Evolutionary conservation across 1,140 invertebrate species (phyloP).

Genomic region (Saccostrea cuccullata): DNA sequence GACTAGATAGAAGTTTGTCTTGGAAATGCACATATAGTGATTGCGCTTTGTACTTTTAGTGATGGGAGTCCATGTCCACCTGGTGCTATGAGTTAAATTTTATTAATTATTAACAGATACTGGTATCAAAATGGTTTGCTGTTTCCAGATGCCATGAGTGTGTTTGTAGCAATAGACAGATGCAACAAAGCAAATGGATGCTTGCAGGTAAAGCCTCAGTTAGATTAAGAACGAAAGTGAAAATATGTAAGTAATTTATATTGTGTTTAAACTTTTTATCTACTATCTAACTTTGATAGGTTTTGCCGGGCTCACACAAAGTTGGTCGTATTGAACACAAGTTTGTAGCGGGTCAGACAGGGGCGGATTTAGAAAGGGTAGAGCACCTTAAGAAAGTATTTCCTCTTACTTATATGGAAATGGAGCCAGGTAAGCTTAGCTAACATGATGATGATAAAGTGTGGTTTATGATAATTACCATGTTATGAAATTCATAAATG

Average conservation of each 20-base stretch:
- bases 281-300: slow-evolving; percentile 39
- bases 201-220: slow-evolving; percentile 44
- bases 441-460: neutral
- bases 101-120: slow-evolving; percentile 15
- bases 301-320: slow-evolving; percentile 66
- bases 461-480: neutral
- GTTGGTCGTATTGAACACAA: slow-evolving; percentile 70
- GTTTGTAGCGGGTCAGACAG: slow-evolving; percentile 67
- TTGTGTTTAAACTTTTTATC: too few relatives aligned
- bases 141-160: slow-evolving; percentile 57
- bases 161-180: slow-evolving; percentile 56
- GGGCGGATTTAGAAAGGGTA: slow-evolving; percentile 66
- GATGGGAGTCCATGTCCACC: too few relatives aligned
- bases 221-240: too few relatives aligned
- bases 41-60: too few relatives aligned
- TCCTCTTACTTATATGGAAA: slow-evolving; percentile 58
- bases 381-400: slow-evolving; percentile 60
- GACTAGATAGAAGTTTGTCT: too few relatives aligned
- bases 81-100: too few relatives aligned
- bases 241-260: too few relatives aligned
- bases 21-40: too few relatives aligned
- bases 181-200: slow-evolving; percentile 57
- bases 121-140: slow-evolving; percentile 49
- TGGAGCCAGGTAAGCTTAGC: slow-evolving; percentile 63
- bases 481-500: slow-evolving; percentile 6